A percentile compares a stretch with the other conserved stretches of the same genome.
Evolutionary conservation across 1,140 invertebrate genomes (phyloP).

Genomic region (Cyclargus thomasi): DNA sequence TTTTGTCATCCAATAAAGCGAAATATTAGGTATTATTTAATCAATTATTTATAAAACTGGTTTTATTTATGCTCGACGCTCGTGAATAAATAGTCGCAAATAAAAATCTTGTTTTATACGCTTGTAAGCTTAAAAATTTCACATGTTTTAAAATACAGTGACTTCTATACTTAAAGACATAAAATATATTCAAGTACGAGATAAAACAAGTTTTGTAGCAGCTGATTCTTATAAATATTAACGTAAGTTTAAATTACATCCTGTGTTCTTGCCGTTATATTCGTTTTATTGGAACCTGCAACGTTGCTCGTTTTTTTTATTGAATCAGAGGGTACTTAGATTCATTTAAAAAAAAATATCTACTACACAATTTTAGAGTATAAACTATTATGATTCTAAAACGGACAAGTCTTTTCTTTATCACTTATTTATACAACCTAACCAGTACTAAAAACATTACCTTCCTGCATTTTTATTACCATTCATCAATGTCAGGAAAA

Average conservation of each 20-base stretch:
- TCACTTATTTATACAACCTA: too few species aligned
- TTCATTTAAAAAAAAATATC: neutral
- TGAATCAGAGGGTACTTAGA: neutral
- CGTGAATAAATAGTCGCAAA: neutral
- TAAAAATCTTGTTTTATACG: neutral
- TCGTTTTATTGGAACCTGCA: neutral
- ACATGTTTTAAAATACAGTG: neutral
- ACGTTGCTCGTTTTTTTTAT: neutral
- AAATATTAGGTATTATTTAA: too few species aligned
- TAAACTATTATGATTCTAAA: too few species aligned
- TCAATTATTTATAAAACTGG: neutral
- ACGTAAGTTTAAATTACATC: neutral
- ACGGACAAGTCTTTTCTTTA: too few species aligned
- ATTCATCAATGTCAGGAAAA: too few species aligned
- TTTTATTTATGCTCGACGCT: neutral
- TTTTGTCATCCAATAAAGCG: too few species aligned
- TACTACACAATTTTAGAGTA: neutral
- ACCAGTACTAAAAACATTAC: too few species aligned
- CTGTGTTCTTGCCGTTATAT: conserved; percentile 6
- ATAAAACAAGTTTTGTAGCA: conserved; percentile 8
- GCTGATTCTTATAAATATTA: conserved; percentile 7
- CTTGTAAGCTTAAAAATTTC: neutral
- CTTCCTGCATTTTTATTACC: too few species aligned
- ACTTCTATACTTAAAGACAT: neutral
- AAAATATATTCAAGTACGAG: neutral